A percentile compares a stretch with the other conserved stretches of the same genome.
These are phyloP conservation scores for Lonchura striata DNA, from an alignment of 2,113 vertebrate genomes.

Conservation along the genomic window DNA sequence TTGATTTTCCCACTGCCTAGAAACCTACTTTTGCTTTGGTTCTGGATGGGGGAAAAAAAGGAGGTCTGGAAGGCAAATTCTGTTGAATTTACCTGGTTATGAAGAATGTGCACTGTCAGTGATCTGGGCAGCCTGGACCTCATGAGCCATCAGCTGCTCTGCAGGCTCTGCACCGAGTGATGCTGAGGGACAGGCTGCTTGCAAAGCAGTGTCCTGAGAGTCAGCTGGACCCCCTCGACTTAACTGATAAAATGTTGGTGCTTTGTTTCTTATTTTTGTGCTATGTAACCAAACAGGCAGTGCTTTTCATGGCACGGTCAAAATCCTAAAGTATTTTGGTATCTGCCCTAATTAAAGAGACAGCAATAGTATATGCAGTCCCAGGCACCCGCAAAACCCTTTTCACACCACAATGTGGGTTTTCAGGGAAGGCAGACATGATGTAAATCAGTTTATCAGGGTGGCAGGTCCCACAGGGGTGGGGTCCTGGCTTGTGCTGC, in stretches of 20 bases:
- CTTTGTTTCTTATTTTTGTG: background rate
- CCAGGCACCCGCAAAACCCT: background rate
- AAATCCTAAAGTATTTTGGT: background rate
- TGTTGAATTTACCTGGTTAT: background rate
- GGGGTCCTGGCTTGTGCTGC: background rate
- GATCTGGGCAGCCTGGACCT: background rate
- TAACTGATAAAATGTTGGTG: background rate
- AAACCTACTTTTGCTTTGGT: background rate
- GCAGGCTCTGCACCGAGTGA: accelerated
- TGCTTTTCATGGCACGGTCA: background rate
- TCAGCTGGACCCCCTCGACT: background rate
- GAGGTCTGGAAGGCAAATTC: background rate
- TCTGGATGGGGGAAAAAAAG: background rate
- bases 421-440: background rate
- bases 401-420: background rate
- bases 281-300: background rate
- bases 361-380: background rate
- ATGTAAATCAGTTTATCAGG: background rate
- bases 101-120: background rate
- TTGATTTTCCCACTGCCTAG: background rate
- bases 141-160: accelerated
- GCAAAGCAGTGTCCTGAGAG: background rate
- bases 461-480: background rate
- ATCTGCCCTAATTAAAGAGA: background rate
- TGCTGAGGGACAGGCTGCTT: background rate